Evolutionary conservation across 2,113 vertebrate species (phyloP), one percentile per base, ranked within the genome.

Genomic region (Triplophysa tibetana): DNA sequence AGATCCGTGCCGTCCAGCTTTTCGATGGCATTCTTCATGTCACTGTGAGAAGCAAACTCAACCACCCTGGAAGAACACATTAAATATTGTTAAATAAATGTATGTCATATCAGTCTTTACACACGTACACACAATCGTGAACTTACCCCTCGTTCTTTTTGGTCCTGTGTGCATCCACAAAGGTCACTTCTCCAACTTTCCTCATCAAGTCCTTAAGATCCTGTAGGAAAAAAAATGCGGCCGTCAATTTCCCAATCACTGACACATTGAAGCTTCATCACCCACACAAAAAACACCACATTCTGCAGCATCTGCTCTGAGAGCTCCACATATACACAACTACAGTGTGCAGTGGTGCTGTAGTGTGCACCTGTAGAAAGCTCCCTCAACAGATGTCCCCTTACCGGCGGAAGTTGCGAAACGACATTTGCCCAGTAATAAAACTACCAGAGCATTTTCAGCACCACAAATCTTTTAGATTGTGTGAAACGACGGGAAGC

Each of bases 121-220:
- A 1, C 5, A 2, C 21, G 8, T 12, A 17, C 1, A 2, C 2
- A 43, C 12, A 29, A 14, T 0, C 5, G 33, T 58, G 19, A 64
- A 65, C 89, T 89, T 77, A 96, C 96, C 95, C 96, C 92, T 97
- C 96, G 65, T 97, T 96, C 91, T 95, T 94, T 88, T 95, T 96
- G 88, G 94, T 93, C 85, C 96, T 93, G 91, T 97, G 96, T 33
- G 96, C 96, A 84, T 97, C 96, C 90, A 96, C 96, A 93, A 96
- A 97, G 24, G 95, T 97, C 56, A 97, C 96, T 79, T 97, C 96
- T 65, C 95, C 95, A 81, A 94, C 96, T 89, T 96, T 96, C 90
- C 96, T 95, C 96, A 97, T 97, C 87, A 96, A 92, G 91, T 97
- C 96, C 90, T 97, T 97, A 83, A 97, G 92, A 89, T 97, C 96